Conservation (phyloP, 2,888 invertebrate genomes). For the Euplagia quadripunctaria region DNA sequence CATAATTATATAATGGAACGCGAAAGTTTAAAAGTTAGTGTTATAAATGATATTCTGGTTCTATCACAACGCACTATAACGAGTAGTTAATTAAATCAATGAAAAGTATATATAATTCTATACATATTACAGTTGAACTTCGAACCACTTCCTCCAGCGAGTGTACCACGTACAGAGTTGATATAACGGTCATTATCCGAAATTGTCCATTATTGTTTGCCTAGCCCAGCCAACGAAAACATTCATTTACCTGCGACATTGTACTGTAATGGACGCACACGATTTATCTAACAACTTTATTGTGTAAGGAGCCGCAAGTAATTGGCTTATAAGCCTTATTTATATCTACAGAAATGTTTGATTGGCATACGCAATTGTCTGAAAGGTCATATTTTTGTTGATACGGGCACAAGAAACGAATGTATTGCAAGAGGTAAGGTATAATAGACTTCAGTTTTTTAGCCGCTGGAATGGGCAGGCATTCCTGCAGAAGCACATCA, state of each 20-base stretch:
- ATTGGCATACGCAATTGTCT: constrained; percentile 5
- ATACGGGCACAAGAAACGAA: neutral
- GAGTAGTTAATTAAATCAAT: too few species aligned
- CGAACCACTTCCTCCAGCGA: constrained; percentile 34
- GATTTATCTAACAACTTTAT: constrained; percentile 40
- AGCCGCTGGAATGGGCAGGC: too few species aligned
- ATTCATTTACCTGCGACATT: constrained; percentile 71
- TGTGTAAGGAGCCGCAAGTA: constrained; percentile 19
- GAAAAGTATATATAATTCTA: too few species aligned
- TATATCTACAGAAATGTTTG: constrained; percentile 14
- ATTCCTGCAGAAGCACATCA: too few species aligned
- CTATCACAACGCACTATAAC: too few species aligned
- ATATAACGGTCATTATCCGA: constrained; percentile 67
- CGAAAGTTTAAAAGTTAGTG: too few species aligned
- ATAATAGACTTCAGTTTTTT: too few species aligned
- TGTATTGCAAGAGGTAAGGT: too few species aligned
- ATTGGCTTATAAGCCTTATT: constrained; percentile 19
- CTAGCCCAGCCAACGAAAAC: constrained; percentile 74
- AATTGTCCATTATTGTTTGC: constrained; percentile 80
- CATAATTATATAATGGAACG: too few species aligned
- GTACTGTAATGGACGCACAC: constrained; percentile 43
- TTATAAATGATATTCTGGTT: too few species aligned
- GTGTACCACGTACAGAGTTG: constrained; percentile 50
- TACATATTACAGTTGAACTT: neutral
- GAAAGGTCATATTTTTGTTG: constrained; percentile 10